These are phyloP conservation scores for Botia kubotai DNA, from an alignment of 2,797 vertebrate species.

Conservation along the genomic window DNA sequence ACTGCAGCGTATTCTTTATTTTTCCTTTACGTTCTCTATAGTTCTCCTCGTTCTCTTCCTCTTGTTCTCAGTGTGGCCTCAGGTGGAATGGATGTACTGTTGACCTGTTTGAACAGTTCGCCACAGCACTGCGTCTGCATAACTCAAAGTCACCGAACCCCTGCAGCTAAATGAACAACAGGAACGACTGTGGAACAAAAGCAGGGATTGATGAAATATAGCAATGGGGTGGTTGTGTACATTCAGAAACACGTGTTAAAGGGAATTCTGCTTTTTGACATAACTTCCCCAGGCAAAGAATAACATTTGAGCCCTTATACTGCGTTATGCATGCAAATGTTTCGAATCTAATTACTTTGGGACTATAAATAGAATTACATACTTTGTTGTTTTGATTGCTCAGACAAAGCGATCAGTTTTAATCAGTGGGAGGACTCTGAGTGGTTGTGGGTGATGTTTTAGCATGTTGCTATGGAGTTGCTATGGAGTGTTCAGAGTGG, in stretches of 20 bases:
- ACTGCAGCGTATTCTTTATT: not conserved
- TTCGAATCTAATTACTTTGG: not conserved
- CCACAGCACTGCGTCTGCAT: constrained; percentile 60
- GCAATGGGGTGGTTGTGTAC: constrained; percentile 18
- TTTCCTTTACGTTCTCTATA: constrained; percentile 7
- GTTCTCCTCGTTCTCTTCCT: constrained; percentile 3
- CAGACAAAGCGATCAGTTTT: constrained; percentile 47
- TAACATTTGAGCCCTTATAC: not conserved
- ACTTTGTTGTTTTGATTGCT: constrained; percentile 35
- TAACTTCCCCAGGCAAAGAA: constrained; percentile 3
- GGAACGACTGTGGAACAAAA: constrained; percentile 20
- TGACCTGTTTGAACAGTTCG: constrained; percentile 71
- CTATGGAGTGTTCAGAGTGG: too few relatives aligned
- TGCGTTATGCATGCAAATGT: not conserved
- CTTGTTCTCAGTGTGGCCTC: constrained; percentile 60
- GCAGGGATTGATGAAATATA: constrained; percentile 27
- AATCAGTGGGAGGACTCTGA: constrained; percentile 29
- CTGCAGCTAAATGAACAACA: constrained; percentile 45
- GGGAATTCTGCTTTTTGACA: constrained; percentile 1
- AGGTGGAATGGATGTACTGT: constrained; percentile 63
- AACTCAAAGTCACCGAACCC: constrained; percentile 65
- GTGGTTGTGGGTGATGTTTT: not conserved
- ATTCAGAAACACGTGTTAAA: constrained; percentile 25
- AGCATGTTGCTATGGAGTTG: too few relatives aligned
- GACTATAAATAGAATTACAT: constrained; percentile 16